phyloP scores from a whole-genome alignment of 2,113 vertebrate genomes.

The Colius striatus region DNA sequence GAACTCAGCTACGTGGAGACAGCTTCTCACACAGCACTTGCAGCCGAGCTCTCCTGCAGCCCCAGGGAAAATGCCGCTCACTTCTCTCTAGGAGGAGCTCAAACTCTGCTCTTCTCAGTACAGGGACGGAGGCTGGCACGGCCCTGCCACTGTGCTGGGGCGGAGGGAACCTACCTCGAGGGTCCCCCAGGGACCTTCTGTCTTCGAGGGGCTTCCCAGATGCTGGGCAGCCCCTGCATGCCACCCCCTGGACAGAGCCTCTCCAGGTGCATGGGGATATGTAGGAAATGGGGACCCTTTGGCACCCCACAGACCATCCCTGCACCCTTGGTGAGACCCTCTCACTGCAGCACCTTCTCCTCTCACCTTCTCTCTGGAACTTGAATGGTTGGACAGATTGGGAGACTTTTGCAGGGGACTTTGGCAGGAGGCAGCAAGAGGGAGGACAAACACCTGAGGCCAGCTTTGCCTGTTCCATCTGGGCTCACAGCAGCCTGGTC shows the following conservation, averaged over 20 bases:
- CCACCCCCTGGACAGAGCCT: fast-evolving
- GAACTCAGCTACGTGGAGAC: background rate
- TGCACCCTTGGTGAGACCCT: fast-evolving
- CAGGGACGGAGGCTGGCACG: background rate
- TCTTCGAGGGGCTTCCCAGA: background rate
- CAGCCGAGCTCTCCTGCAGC: background rate
- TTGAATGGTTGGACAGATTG: fast-evolving
- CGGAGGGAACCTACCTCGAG: background rate
- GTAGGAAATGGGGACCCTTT: fast-evolving
- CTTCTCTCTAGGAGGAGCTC: constrained; percentile 34
- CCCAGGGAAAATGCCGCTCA: background rate
- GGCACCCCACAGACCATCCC: background rate
- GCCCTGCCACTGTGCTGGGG: background rate
- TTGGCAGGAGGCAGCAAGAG: background rate
- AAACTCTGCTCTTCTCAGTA: background rate
- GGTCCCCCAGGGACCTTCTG: background rate
- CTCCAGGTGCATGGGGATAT: too few relatives aligned
- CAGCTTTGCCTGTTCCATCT: fast-evolving
- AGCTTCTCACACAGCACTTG: background rate
- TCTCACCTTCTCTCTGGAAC: background rate
- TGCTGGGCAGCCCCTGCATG: background rate
- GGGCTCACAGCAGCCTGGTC: background rate
- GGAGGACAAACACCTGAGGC: background rate
- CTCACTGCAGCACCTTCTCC: background rate
- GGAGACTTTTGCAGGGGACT: background rate